Base-by-base conservation (phyloP, 2,797 vertebrate species). In the Eptatretus atami region DNA sequence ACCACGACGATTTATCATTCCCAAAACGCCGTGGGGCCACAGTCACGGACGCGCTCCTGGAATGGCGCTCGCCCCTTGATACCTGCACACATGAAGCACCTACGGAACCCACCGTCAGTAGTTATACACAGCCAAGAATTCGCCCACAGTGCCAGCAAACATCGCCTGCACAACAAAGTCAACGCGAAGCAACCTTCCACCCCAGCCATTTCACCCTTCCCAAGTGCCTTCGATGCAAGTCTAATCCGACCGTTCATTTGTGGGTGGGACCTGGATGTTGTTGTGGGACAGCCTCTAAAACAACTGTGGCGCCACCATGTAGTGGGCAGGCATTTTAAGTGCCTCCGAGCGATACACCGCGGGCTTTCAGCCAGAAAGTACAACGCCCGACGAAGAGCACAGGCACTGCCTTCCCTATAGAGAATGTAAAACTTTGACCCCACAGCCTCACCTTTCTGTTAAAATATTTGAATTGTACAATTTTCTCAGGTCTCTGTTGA, bases 371-470 rank as follows among this genome's bases (percentile, higher is more conserved):
- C 76, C 79, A 3, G 71, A 79, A 2, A 5, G 74, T 24, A 12
- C n/a, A 24, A 24, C 15, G 24, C n/a, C 57, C 9, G 24, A n/a
- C 15, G 57, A 61, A 0, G 85, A 93, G 83, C 82, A 72, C 86
- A 95, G 66, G n/a, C n/a, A 80, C 83, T 0, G 83, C n/a, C 76
- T 1, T 94, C 88, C 1, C 75, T 95, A 55, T n/a, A 94, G 92
- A 69, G 88, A 95, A 86, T 95, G 70, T 72, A 94, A 95, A 76
- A 86, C 86, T 94, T 93, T 8, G 86, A 93, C 71, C 88, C 88
- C 66, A 92, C 88, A 0, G 88, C 86, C 1, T 95, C 88, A 10
- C 88, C 88, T 0, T 95, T 95, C 69, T 92, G 86, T 69, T 86
- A 93, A 44, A 44, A 44, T 5, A 44, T 5, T 2, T 44, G 31